phyloP scores from a whole-genome alignment of 2,797 vertebrate genomes.

The Channallabes apus region DNA sequence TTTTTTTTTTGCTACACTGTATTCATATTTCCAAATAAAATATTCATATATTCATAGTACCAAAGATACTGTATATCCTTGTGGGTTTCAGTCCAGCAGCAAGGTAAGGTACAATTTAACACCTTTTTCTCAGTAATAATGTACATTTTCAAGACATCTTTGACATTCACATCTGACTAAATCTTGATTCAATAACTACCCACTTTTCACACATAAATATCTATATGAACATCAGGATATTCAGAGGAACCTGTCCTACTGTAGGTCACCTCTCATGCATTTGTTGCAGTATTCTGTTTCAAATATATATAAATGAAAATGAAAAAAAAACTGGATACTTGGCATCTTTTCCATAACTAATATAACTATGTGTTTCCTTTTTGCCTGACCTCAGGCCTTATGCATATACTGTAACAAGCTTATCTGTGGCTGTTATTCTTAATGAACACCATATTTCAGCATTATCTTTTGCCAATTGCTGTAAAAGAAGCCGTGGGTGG shows the following conservation, averaged over 20 bases:
- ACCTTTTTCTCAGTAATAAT: neutral
- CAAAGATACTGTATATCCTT: neutral
- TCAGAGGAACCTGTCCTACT: conserved; percentile 1
- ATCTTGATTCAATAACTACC: neutral
- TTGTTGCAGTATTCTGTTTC: conserved; percentile 65
- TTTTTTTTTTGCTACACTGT: neutral
- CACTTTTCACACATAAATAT: conserved; percentile 27
- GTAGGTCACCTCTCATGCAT: conserved; percentile 42
- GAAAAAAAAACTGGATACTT: conserved; percentile 62
- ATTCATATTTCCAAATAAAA: neutral
- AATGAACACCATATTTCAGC: conserved; percentile 74
- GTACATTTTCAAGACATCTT: conserved; percentile 1
- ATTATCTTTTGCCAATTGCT: conserved; percentile 42
- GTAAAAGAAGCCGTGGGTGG: conserved; percentile 38
- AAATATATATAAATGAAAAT: conserved; percentile 59
- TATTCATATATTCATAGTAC: neutral
- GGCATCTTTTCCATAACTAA: conserved; percentile 70
- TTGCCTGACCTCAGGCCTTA: conserved; percentile 52
- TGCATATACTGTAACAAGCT: conserved; percentile 54
- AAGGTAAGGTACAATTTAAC: neutral
- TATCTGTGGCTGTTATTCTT: conserved; percentile 62
- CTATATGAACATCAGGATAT: conserved; percentile 36
- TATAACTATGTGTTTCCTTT: conserved; percentile 60
- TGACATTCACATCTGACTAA: neutral
- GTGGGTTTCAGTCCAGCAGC: neutral